Evolutionary conservation across 2,113 vertebrate genomes (phyloP).

Genomic region (Callithrix jacchus): DNA sequence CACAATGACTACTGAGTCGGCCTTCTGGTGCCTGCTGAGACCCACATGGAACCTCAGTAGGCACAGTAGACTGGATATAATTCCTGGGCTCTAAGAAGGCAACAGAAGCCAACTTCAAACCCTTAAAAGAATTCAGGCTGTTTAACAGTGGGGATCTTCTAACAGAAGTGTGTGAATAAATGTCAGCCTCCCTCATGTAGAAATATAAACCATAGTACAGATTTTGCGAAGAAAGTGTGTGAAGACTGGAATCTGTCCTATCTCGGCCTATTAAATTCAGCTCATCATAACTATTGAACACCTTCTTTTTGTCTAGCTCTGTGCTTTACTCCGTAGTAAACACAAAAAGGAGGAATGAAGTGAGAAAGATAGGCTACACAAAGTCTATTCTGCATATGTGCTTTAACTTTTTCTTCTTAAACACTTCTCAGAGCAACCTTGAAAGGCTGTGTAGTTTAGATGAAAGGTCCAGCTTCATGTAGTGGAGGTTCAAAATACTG

Average conservation of each 20-base stretch:
- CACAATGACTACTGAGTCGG: not conserved
- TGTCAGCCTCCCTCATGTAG: constrained; percentile 1
- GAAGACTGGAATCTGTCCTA: constrained; percentile 22
- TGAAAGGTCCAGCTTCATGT: not conserved
- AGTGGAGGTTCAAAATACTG: not conserved
- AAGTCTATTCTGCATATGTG: not conserved
- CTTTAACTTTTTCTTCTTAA: not conserved
- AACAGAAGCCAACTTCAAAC: constrained; percentile 51
- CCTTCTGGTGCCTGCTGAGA: constrained; percentile 22
- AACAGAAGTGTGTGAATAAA: not conserved
- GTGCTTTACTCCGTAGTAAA: not conserved
- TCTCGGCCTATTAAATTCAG: not conserved
- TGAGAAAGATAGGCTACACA: not conserved
- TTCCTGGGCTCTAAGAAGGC: constrained; percentile 30
- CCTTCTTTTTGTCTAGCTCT: not conserved
- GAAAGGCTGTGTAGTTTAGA: not conserved
- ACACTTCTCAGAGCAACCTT: not conserved
- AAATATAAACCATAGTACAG: not conserved
- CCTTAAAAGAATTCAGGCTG: constrained; percentile 43
- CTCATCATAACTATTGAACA: not conserved
- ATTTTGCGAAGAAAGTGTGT: not conserved
- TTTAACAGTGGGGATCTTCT: constrained; percentile 31
- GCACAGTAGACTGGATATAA: not conserved
- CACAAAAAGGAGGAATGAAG: not conserved
- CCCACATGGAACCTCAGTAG: not conserved